Conservation (phyloP, 2,113 vertebrate genomes). For the Proteles cristata region DNA sequence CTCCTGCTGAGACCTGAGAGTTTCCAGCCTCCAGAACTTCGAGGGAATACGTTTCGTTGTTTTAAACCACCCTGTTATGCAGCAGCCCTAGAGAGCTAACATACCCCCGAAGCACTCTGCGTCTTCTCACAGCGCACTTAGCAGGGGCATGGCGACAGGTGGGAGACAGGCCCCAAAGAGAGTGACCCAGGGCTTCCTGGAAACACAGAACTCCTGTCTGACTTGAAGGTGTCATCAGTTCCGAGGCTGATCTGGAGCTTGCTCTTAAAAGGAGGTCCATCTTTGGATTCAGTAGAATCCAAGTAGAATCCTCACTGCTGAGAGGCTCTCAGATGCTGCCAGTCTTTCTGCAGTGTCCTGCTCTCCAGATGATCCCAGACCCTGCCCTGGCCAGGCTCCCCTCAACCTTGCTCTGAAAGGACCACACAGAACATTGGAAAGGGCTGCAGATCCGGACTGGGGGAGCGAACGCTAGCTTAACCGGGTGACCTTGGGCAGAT, state of each 20-base stretch:
- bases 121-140: background rate
- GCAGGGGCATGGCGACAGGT: background rate
- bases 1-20: background rate
- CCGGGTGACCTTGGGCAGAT: background rate
- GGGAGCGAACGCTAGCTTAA: background rate
- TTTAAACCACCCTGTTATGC: background rate
- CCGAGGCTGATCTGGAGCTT: background rate
- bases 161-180: background rate
- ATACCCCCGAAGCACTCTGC: background rate
- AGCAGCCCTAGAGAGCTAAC: background rate
- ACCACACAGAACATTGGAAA: background rate
- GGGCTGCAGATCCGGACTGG: background rate
- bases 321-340: background rate
- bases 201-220: background rate
- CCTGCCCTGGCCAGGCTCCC: no score
- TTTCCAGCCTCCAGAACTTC: background rate
- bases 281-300: background rate
- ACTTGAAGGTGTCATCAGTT: background rate
- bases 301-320: background rate
- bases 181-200: background rate
- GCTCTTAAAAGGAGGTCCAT: background rate
- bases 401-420: background rate
- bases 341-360: background rate
- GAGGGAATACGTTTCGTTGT: background rate
- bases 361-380: background rate